Evolutionary conservation across 2,113 vertebrate species (phyloP).

Genomic region (Aphelocoma coerulescens): DNA sequence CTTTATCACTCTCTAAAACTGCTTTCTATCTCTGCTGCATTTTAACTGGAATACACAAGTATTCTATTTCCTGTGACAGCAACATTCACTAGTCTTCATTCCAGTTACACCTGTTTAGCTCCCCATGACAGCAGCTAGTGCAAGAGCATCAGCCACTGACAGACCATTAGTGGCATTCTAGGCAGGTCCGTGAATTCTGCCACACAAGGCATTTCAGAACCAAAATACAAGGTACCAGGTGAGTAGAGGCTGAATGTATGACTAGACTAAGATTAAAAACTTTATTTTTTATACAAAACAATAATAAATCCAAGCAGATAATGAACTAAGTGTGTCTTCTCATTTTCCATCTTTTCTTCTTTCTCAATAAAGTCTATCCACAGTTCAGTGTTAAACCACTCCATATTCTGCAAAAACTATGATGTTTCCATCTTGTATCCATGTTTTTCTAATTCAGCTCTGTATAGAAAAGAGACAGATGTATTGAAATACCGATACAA

Average conservation of each 20-base stretch:
- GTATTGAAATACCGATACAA: not conserved
- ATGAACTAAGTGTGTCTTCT: not conserved
- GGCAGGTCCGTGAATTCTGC: not conserved
- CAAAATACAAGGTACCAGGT: not conserved
- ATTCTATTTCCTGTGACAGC: not conserved
- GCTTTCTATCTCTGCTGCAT: not conserved
- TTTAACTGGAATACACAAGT: not conserved
- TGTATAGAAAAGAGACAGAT: constrained; percentile 62
- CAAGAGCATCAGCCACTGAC: not conserved
- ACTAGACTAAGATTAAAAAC: constrained; percentile 37
- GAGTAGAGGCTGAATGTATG: not conserved
- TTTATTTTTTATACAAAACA: constrained; percentile 70
- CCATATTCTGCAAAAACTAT: constrained; percentile 70
- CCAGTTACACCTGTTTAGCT: not conserved
- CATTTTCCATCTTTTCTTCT: constrained; percentile 17
- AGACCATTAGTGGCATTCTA: not conserved
- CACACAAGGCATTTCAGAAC: not conserved
- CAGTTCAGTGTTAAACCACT: constrained; percentile 46
- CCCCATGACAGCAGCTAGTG: not conserved
- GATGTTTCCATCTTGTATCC: constrained; percentile 99
- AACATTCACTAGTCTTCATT: not conserved
- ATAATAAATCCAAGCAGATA: constrained; percentile 53
- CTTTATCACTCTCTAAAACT: not conserved
- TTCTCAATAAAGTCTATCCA: constrained; percentile 23
- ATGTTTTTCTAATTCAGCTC: constrained; percentile 97